Evolutionary conservation across 2,797 vertebrate genomes (phyloP), one percentile per base, ranked within the genome.

Genomic region (Sciurus vulgaris): DNA sequence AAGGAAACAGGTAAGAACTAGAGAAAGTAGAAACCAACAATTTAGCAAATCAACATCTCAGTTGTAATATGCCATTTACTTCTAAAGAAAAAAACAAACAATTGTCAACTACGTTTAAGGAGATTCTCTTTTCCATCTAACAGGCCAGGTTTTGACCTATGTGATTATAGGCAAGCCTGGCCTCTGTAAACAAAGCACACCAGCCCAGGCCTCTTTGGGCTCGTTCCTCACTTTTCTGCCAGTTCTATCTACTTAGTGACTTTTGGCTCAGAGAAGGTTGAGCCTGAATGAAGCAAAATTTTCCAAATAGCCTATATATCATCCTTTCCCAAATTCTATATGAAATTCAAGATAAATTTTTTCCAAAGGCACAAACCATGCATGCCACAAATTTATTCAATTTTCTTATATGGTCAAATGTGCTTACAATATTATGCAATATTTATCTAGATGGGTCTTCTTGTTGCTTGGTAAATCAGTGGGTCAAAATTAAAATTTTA

Each of bases 101-200:
- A 56, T 1, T 49, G 44, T 49, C 33, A 49, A 12, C 24, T 14
- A 20, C 35, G 22, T n/a, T 69, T 47, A 70, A 35, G 67, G 87
- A 77, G 86, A 89, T 44, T 61, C 54, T 33, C 8, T 82, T 93
- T 77, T 51, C 33, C 83, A 79, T 59, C 51, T 33, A 78, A 74
- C 35, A 89, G 81, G 74, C 14, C 83, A 44, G 17, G 83, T n/a
- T 85, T 69, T 89, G 72, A 93, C 69, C 51, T 67, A 3, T 38
- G 94, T 95, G 96, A 97, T 77, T 28, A 38, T 28, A 97, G 96
- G 78, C 81, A 70, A 97, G 85, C 94, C 93, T 54, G 30, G 92
- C 85, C 96, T 97, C 96, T 96, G 85, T 95, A 97, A 98, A 98
- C 96, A 97, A 86, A 96, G 93, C 96, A 95, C 96, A 96, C 86